Percentiles rank a stretch among this genome's conserved stretches.
These are phyloP conservation scores for Pantherophis guttatus DNA, from an alignment of 2,113 vertebrate genomes.

Conservation along the genomic window DNA sequence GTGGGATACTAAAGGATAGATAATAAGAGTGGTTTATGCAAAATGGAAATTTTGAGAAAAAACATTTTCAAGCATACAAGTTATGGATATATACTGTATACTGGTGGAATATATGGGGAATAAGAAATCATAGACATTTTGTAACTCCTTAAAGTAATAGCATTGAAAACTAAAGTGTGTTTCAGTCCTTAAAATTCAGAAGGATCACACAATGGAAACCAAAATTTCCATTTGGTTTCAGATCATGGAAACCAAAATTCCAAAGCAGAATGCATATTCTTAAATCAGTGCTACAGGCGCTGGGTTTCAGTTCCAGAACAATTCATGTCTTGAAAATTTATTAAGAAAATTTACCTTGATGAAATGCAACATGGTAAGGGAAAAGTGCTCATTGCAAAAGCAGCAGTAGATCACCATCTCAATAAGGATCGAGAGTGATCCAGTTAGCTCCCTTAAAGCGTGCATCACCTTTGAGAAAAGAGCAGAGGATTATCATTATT, in stretches of 20 bases:
- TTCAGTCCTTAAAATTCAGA: background rate
- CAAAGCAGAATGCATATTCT: fast-evolving
- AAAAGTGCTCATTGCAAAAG: constrained; percentile 95
- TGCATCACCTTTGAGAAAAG: constrained; percentile 85
- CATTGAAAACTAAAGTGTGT: background rate
- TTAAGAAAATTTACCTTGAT: constrained; percentile 81
- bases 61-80: background rate
- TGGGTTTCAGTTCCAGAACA: fast-evolving
- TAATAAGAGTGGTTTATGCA: background rate
- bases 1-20: background rate
- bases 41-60: background rate
- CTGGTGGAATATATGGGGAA: background rate
- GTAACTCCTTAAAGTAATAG: background rate
- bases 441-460: constrained; percentile 90
- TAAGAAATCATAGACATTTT: background rate
- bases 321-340: background rate
- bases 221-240: background rate
- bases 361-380: constrained; percentile 86
- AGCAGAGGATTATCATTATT: background rate
- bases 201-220: background rate
- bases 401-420: constrained; percentile 94
- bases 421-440: constrained; percentile 83
- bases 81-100: background rate
- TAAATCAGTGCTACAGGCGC: background rate
- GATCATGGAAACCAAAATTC: background rate